phyloP scores from a whole-genome alignment of 1,140 invertebrate species.

The Nephila pilipes region DNA sequence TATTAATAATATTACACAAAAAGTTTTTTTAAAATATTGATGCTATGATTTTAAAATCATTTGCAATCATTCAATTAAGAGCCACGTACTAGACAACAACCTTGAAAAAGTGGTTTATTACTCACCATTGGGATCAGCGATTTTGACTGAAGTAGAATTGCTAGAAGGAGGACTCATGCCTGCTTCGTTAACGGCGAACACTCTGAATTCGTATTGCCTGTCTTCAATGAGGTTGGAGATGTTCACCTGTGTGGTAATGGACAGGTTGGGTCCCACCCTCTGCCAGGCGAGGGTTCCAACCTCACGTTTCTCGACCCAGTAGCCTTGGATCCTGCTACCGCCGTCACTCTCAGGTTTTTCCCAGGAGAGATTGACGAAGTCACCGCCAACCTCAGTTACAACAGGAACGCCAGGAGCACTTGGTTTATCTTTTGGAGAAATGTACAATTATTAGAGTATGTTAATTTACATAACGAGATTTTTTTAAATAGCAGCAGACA shows the following conservation, averaged over 20 bases:
- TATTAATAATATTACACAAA: too few species aligned
- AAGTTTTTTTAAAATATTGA: too few species aligned
- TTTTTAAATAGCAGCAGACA: too few species aligned
- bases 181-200: constrained; percentile 97
- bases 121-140: constrained; percentile 89
- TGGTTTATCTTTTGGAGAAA: constrained; percentile 87
- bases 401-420: constrained; percentile 94
- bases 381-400: constrained; percentile 96
- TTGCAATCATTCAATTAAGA: too few species aligned
- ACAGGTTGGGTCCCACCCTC: constrained; percentile 91
- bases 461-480: too few species aligned
- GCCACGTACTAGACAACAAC: too few species aligned
- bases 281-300: constrained; percentile 94
- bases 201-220: constrained; percentile 98
- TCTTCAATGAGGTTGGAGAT: constrained; percentile 98
- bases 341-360: constrained; percentile 95
- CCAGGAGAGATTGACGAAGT: constrained; percentile 99
- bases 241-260: constrained; percentile 85
- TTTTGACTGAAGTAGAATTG: constrained; percentile 89
- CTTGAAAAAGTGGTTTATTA: neutral
- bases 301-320: constrained; percentile 98
- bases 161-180: constrained; percentile 92
- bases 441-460: too few species aligned
- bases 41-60: too few species aligned
- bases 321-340: constrained; percentile 96